Conservation (phyloP, 2,113 vertebrate genomes). For the Tautogolabrus adspersus region DNA sequence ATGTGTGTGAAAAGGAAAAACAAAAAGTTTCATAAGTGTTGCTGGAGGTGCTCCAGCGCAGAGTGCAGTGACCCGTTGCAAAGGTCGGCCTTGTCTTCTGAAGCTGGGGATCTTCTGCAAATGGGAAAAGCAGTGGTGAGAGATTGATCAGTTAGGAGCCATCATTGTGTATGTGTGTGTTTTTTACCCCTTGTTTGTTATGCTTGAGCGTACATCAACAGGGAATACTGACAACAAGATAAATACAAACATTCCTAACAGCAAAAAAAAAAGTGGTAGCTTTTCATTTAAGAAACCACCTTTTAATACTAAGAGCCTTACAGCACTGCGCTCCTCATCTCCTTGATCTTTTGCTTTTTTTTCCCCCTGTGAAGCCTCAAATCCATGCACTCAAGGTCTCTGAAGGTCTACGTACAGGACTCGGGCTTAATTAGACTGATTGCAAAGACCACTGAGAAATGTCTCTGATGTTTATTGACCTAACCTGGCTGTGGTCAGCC, state of each 20-base stretch:
- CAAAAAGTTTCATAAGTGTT: background rate
- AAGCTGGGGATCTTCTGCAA: conserved; percentile 29
- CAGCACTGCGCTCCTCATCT: background rate
- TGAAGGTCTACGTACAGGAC: conserved; percentile 19
- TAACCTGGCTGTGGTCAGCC: conserved; percentile 47
- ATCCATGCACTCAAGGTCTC: conserved; percentile 6
- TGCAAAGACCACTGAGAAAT: conserved; percentile 37
- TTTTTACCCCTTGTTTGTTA: background rate
- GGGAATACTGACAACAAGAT: background rate
- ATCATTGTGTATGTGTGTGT: background rate
- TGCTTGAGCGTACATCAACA: background rate
- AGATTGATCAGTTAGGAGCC: conserved; percentile 4
- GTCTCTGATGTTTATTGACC: conserved; percentile 63
- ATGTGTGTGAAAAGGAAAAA: background rate
- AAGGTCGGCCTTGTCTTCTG: conserved; percentile 40
- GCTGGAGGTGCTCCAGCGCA: conserved; percentile 1
- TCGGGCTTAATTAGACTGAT: conserved; percentile 51
- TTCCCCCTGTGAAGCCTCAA: background rate
- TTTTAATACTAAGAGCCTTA: too few relatives aligned
- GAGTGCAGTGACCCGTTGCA: conserved; percentile 22
- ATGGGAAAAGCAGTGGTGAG: conserved; percentile 34
- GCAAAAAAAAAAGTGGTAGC: background rate
- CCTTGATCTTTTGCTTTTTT: conserved; percentile 18
- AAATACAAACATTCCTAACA: background rate
- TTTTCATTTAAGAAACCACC: too few relatives aligned